phyloP scores from a whole-genome alignment of 2,888 invertebrate species.

The Dolomedes plantarius region DNA sequence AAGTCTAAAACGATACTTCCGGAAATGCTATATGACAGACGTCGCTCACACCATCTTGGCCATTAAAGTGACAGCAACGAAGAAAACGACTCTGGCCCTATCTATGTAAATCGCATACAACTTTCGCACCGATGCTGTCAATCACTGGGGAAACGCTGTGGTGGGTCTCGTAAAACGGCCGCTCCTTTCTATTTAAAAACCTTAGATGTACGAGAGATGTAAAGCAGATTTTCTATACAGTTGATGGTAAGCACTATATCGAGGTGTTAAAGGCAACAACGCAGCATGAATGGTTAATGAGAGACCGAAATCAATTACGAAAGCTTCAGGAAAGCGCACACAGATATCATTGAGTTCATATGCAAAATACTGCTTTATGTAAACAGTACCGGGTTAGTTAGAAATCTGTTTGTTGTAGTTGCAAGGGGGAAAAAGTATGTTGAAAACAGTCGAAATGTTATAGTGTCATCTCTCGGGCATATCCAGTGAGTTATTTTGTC shows the following conservation, averaged over 20 bases:
- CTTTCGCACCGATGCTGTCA: conserved; percentile 30
- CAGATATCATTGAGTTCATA: too few relatives aligned
- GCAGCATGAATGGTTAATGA: background rate
- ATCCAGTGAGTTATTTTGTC: too few relatives aligned
- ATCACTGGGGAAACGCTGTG: conserved; percentile 23
- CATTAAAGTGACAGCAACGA: conserved; percentile 26
- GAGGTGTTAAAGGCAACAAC: background rate
- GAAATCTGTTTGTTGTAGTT: too few relatives aligned
- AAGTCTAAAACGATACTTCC: background rate
- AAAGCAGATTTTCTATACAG: background rate
- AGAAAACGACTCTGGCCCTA: conserved; percentile 12
- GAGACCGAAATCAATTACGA: background rate
- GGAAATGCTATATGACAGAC: background rate
- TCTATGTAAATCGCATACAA: conserved; percentile 38
- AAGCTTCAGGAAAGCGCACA: too few relatives aligned
- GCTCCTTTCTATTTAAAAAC: background rate
- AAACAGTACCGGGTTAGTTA: too few relatives aligned
- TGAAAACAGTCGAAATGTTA: too few relatives aligned
- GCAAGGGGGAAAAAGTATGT: too few relatives aligned
- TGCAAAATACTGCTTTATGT: too few relatives aligned
- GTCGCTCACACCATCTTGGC: background rate
- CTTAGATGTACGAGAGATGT: background rate
- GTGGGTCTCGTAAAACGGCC: background rate
- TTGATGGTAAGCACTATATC: background rate
- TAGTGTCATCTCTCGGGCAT: too few relatives aligned